phyloP scores from a whole-genome alignment of 2,113 vertebrate genomes.

The Salminus brasiliensis region DNA sequence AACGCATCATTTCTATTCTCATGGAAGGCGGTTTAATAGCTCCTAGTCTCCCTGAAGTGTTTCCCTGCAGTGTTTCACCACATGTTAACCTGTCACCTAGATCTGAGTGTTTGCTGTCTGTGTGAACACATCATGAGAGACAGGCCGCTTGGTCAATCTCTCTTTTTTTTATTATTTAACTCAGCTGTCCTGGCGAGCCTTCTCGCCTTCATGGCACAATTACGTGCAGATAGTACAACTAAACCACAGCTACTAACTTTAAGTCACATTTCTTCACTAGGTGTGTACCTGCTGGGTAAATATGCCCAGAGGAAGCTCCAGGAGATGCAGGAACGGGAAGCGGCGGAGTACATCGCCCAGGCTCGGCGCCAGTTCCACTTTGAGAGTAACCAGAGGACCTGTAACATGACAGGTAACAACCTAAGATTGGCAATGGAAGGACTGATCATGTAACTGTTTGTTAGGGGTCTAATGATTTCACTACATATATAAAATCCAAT shows the following conservation, averaged over 20 bases:
- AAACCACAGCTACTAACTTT: neutral
- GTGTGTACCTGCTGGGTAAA: conserved; percentile 90
- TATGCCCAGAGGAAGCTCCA: conserved; percentile 92
- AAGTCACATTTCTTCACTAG: conserved; percentile 60
- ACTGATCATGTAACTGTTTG: no score
- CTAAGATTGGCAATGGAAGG: neutral
- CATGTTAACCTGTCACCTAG: conserved; percentile 40
- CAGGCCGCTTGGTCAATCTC: neutral
- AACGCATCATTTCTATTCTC: no score
- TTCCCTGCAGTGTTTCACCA: neutral
- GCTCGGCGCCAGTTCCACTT: conserved; percentile 94
- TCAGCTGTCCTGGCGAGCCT: neutral
- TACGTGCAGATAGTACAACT: no score
- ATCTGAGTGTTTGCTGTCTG: neutral
- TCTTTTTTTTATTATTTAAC: neutral
- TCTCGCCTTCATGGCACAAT: no score
- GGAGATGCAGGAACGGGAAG: conserved; percentile 92
- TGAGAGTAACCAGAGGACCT: conserved; percentile 97
- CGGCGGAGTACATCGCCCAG: conserved; percentile 92
- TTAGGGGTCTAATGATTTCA: no score
- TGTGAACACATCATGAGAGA: neutral
- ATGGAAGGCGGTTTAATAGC: no score
- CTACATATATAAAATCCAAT: no score
- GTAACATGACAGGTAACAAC: conserved; percentile 94
- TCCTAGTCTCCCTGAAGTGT: neutral